Evolutionary conservation across 2,113 vertebrate genomes (phyloP).

Genomic region (Leucosticte australis): DNA sequence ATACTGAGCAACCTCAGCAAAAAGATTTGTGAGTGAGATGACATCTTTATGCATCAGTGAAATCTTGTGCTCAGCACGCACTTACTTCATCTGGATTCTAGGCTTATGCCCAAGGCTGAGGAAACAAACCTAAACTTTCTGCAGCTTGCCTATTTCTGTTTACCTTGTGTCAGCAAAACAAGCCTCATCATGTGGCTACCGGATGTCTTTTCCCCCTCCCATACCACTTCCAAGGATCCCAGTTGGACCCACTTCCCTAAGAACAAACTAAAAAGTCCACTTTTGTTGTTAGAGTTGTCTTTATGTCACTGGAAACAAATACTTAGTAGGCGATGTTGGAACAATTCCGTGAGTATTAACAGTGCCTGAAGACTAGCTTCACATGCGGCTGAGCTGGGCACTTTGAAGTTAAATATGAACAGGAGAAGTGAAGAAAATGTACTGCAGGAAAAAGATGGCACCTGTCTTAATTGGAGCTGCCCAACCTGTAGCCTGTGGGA

Average conservation of each 20-base stretch:
- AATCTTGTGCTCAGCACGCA: not conserved
- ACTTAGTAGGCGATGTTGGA: not conserved
- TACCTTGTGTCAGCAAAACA: constrained; percentile 35
- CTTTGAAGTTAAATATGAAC: not conserved
- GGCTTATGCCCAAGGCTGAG: constrained; percentile 42
- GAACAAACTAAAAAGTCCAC: not conserved
- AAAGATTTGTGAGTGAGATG: constrained; percentile 21
- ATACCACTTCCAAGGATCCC: constrained; percentile 1
- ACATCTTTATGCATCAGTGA: constrained; percentile 2
- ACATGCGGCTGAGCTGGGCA: not conserved
- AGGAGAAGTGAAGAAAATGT: not conserved
- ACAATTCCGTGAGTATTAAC: not conserved
- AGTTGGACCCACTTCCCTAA: not conserved
- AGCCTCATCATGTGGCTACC: constrained; percentile 1
- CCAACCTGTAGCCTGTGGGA: not conserved
- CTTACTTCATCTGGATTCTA: constrained; percentile 48
- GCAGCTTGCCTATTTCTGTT: constrained; percentile 27
- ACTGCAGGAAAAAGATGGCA: not conserved
- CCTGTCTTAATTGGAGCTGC: not conserved
- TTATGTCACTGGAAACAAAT: not conserved
- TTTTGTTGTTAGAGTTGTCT: not conserved
- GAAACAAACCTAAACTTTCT: constrained; percentile 53
- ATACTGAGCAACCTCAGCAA: not conserved
- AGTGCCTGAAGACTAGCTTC: not conserved
- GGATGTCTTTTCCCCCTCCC: constrained; percentile 2